Evolutionary conservation across 1,140 invertebrate species (phyloP).

Genomic region (Cotesia vestalis): DNA sequence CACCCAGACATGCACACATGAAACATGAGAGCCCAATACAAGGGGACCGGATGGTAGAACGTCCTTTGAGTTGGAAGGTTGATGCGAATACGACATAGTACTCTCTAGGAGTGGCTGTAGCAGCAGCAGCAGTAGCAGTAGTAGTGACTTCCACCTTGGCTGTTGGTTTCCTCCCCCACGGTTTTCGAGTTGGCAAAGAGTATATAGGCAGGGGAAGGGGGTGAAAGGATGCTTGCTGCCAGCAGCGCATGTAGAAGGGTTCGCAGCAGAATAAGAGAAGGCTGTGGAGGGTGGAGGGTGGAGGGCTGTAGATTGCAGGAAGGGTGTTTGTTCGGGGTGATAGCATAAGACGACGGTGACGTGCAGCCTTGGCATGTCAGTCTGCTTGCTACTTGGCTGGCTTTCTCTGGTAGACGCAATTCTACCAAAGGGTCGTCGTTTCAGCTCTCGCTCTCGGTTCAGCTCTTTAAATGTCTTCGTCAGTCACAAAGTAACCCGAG

Average conservation of each 20-base stretch:
- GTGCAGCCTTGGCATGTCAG: constrained; percentile 52
- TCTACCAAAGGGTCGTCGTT: constrained; percentile 34
- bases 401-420: constrained; percentile 38
- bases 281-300: constrained; percentile 24
- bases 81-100: too few species aligned
- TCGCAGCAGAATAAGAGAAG: constrained; percentile 15
- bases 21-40: constrained; percentile 13
- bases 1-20: constrained; percentile 6
- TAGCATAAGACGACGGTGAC: constrained; percentile 64
- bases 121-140: not conserved
- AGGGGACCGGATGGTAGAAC: constrained; percentile 40
- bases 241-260: constrained; percentile 14
- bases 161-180: constrained; percentile 27
- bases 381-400: constrained; percentile 40
- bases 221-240: constrained; percentile 22
- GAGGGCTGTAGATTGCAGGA: too few species aligned
- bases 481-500: constrained; percentile 41
- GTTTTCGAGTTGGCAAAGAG: constrained; percentile 27
- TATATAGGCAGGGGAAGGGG: not conserved
- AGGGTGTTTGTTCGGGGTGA: constrained; percentile 63
- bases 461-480: constrained; percentile 54
- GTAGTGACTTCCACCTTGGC: constrained; percentile 38
- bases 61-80: constrained; percentile 32
- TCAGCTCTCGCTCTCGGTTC: constrained; percentile 38
- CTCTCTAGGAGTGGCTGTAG: not conserved